phyloP scores from a whole-genome alignment of 2,888 invertebrate genomes.

The Coleophora deauratella region DNA sequence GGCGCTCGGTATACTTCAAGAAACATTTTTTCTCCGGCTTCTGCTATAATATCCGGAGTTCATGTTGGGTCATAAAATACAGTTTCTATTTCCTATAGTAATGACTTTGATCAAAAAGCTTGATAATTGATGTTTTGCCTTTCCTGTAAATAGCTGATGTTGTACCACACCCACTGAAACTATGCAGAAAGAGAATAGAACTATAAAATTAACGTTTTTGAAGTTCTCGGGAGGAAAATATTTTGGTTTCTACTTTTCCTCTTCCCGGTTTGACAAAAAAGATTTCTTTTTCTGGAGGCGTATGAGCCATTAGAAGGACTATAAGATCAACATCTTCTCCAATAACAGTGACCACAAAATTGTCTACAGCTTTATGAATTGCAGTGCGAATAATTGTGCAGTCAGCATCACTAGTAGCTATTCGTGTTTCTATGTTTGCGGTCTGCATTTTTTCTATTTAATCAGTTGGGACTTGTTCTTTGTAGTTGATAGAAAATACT shows the following conservation, averaged over 20 bases:
- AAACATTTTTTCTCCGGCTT: no score
- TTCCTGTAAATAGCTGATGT: no score
- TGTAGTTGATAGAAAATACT: constrained; percentile 4
- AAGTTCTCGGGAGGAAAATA: constrained; percentile 9
- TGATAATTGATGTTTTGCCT: no score
- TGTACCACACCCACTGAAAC: no score
- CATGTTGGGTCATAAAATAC: no score
- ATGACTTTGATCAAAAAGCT: no score
- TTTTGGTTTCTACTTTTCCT: constrained; percentile 7
- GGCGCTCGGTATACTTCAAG: constrained; percentile 2
- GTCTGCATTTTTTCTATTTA: constrained; percentile 2
- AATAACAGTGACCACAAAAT: constrained; percentile 3
- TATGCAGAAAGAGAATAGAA: no score
- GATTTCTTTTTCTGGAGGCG: constrained; percentile 6
- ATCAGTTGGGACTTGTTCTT: constrained; percentile 7
- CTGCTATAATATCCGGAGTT: no score
- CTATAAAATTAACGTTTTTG: no score
- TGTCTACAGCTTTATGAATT: constrained; percentile 5
- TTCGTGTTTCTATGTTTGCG: constrained; percentile 4
- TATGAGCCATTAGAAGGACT: constrained; percentile 8
- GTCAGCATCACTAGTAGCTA: constrained; percentile 7
- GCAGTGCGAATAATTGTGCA: constrained; percentile 6
- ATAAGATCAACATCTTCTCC: constrained; percentile 2
- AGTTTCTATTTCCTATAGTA: no score
- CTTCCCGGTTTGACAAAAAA: constrained; percentile 8